Evolutionary conservation across 2,797 vertebrate genomes (phyloP).

Genomic region (Falco berigora): DNA sequence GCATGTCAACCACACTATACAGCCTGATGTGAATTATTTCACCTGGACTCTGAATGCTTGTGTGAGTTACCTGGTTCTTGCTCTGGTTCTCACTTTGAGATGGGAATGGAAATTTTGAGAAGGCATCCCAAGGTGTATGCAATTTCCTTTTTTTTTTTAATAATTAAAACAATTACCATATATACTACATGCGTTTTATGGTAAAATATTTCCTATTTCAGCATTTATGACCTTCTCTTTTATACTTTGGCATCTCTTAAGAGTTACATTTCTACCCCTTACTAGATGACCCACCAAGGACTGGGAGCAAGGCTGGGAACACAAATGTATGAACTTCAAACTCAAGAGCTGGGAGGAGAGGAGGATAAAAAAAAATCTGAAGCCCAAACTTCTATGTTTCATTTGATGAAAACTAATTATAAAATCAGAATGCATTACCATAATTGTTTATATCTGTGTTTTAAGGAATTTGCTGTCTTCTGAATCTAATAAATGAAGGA

Average conservation of each 20-base stretch:
- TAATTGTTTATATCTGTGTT: constrained; percentile 78
- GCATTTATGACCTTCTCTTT: neutral
- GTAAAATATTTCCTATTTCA: neutral
- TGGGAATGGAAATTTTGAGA: neutral
- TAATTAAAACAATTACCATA: neutral
- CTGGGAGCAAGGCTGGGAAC: neutral
- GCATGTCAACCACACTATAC: no score
- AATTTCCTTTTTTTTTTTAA: neutral
- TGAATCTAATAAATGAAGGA: constrained; percentile 77
- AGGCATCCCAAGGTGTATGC: neutral
- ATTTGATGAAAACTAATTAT: constrained; percentile 72
- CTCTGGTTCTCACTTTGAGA: neutral
- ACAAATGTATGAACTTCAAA: neutral
- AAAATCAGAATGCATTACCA: constrained; percentile 73
- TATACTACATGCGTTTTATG: neutral
- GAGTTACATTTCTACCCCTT: neutral
- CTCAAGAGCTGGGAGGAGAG: neutral
- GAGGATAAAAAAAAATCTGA: neutral
- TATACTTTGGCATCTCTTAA: neutral
- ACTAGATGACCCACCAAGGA: neutral
- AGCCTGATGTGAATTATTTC: neutral
- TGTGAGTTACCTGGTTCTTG: neutral
- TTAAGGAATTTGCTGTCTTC: constrained; percentile 79
- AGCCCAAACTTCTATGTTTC: constrained; percentile 25
- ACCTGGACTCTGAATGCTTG: neutral